phyloP scores from a whole-genome alignment of 2,888 invertebrate species.

The Limnephilus auricula region DNA sequence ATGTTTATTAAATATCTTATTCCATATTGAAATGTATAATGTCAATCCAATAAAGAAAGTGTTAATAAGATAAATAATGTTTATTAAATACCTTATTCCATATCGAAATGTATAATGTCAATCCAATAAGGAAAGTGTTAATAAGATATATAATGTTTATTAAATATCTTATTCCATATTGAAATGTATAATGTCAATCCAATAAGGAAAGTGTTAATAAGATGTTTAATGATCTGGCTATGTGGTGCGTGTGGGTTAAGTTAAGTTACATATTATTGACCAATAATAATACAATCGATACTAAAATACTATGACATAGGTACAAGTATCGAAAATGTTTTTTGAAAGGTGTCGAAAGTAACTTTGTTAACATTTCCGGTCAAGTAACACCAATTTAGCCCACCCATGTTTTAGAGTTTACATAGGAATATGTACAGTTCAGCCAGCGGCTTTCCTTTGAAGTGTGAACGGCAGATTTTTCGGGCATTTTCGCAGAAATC shows the following conservation, averaged over 20 bases:
- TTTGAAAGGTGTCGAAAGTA: not conserved
- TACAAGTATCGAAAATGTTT: not conserved
- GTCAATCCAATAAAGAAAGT: no score
- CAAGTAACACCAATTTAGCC: constrained; percentile 28
- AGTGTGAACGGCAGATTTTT: constrained; percentile 38
- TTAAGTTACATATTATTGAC: not conserved
- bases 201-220: no score
- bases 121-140: no score
- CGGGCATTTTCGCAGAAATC: constrained; percentile 41
- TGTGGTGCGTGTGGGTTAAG: not conserved
- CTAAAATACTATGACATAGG: not conserved
- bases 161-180: no score
- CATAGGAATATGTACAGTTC: constrained; percentile 32
- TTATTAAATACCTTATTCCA: no score
- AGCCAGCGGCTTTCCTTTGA: constrained; percentile 48
- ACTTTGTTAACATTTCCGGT: constrained; percentile 29
- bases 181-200: no score
- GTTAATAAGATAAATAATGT: no score
- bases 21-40: no score
- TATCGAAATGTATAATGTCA: no score
- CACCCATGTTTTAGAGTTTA: constrained; percentile 24
- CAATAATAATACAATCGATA: not conserved
- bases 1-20: no score
- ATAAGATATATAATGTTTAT: no score
- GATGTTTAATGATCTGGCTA: no score